Evolutionary conservation across 2,797 vertebrate genomes (phyloP).

Genomic region (Silurus aristotelis): DNA sequence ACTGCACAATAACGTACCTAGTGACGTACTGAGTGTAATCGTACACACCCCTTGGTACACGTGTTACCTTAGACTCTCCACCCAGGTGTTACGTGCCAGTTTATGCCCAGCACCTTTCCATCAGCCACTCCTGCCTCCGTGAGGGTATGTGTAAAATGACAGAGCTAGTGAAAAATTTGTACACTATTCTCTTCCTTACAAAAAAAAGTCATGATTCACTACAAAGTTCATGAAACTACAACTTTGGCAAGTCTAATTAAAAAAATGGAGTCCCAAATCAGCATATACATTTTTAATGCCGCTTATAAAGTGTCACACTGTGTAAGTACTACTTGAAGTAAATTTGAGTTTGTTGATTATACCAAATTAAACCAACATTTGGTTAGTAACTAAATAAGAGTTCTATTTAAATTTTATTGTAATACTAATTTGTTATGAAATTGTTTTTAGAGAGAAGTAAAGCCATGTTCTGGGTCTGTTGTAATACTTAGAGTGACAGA

Average conservation of each 20-base stretch:
- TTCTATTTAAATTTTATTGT: conserved; percentile 60
- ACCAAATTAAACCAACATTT: background rate
- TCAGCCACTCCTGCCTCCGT: conserved; percentile 42
- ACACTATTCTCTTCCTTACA: conserved; percentile 40
- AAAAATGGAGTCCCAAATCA: conserved; percentile 37
- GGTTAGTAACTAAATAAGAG: conserved; percentile 66
- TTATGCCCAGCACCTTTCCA: conserved; percentile 26
- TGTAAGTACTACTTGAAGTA: conserved; percentile 6
- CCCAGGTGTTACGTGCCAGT: conserved; percentile 35
- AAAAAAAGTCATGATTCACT: conserved; percentile 55
- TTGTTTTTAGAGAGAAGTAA: conserved; percentile 35
- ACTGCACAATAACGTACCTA: conserved; percentile 53
- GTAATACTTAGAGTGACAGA: conserved; percentile 11
- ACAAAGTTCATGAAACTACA: conserved; percentile 43
- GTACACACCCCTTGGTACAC: conserved; percentile 43
- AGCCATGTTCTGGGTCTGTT: conserved; percentile 26
- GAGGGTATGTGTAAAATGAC: conserved; percentile 46
- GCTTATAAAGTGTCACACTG: background rate
- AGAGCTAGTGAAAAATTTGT: conserved; percentile 42
- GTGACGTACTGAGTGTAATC: conserved; percentile 35
- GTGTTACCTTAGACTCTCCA: conserved; percentile 35
- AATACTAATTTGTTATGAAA: conserved; percentile 11
- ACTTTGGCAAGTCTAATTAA: conserved; percentile 36
- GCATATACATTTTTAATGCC: background rate
- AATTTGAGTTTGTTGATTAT: background rate